Percentiles rank a stretch among this genome's conserved stretches.
phyloP scores from a whole-genome alignment of 2,113 vertebrate genomes.

The Oxyura jamaicensis region DNA sequence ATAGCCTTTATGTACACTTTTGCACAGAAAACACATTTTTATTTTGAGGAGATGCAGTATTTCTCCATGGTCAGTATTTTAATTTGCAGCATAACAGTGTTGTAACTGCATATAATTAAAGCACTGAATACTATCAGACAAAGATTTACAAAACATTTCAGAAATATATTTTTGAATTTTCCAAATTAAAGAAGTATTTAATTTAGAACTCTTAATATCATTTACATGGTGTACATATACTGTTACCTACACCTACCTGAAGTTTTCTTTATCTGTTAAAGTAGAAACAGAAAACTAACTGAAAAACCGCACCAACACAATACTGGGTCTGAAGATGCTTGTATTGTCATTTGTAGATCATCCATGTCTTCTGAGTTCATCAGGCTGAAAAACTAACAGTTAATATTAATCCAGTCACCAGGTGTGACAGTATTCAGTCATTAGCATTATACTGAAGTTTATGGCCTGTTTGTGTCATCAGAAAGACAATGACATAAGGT shows the following conservation, averaged over 20 bases:
- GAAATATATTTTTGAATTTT: neutral
- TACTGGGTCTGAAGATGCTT: neutral
- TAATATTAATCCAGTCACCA: neutral
- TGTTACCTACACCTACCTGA: neutral
- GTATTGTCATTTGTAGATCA: neutral
- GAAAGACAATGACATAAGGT: neutral
- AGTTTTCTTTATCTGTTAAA: neutral
- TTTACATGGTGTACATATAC: neutral
- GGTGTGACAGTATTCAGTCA: neutral
- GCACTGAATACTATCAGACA: neutral
- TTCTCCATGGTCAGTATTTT: constrained; percentile 10
- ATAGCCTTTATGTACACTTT: constrained; percentile 72
- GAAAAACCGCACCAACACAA: neutral
- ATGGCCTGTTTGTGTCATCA: neutral
- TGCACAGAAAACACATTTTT: constrained; percentile 65
- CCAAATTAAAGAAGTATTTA: neutral
- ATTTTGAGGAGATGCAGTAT: constrained; percentile 47
- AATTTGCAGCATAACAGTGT: neutral
- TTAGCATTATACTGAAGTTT: neutral
- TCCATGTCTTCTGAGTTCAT: neutral
- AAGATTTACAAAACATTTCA: neutral
- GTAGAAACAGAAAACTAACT: neutral
- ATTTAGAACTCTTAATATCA: neutral
- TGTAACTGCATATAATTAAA: constrained; percentile 2
- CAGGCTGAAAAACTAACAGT: neutral